Conservation (phyloP, 1,140 invertebrate species). For the Lasioglossum albipes region DNA sequence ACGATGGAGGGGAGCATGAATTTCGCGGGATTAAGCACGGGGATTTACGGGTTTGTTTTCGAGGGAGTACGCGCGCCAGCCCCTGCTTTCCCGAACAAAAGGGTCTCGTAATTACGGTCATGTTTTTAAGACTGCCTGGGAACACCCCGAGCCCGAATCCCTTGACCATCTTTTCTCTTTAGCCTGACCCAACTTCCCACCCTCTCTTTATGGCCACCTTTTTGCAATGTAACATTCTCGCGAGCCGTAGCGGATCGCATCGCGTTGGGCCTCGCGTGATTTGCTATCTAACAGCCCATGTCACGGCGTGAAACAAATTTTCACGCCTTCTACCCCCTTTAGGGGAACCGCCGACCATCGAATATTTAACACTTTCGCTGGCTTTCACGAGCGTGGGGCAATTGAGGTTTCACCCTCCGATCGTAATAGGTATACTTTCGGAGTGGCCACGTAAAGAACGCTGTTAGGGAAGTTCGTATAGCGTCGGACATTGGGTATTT, state of each 20-base stretch:
- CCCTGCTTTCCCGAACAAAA: slow-evolving; percentile 24
- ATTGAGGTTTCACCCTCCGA: too few relatives aligned
- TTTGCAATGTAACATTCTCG: slow-evolving; percentile 10
- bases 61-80: neutral
- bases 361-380: neutral
- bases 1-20: slow-evolving; percentile 27
- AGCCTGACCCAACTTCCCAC: neutral
- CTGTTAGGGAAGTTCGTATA: too few relatives aligned
- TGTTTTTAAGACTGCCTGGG: slow-evolving; percentile 45
- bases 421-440: too few relatives aligned
- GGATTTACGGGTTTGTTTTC: slow-evolving; percentile 55
- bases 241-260: neutral
- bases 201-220: neutral
- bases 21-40: slow-evolving; percentile 45
- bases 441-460: too few relatives aligned
- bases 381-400: too few relatives aligned
- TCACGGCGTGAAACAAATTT: slow-evolving; percentile 19
- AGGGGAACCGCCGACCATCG: neutral
- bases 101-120: slow-evolving; percentile 50
- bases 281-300: neutral
- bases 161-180: slow-evolving; percentile 21
- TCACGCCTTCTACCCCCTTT: neutral
- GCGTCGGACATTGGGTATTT: too few relatives aligned
- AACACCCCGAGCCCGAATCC: slow-evolving; percentile 7
- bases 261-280: neutral